Evolutionary conservation across 1,140 invertebrate genomes (phyloP), one percentile per base, ranked within the genome.

Genomic region (Lepidurus packardi): DNA sequence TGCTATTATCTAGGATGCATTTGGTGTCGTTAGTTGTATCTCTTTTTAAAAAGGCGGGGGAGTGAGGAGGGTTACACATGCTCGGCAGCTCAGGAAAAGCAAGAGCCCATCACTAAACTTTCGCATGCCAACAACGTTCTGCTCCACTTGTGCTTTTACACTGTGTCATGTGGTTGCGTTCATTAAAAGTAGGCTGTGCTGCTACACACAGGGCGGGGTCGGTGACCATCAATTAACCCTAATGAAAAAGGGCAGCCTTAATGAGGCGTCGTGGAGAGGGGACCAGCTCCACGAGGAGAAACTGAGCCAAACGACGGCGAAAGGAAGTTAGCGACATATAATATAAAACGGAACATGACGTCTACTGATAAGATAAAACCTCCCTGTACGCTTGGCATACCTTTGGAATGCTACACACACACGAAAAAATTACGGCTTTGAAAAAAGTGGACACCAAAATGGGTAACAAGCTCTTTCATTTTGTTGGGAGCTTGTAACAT

Each of bases 201-300:
- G 34, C 34, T 65, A 21, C 53, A 21, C 53, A 13, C 6, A 65
- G 53, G 53, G 53, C 53, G 53, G 53, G 53, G 53, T 65, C 21
- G 53, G 53, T 65, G 53, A 65, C 53, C 53, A 65, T 65, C 53
- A 65, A 65, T 65, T 65, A 65, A 65, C 53, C 53, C 53, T 65
- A 65, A 65, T 65, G 53, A 65, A 65, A 65, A 65, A 65, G 53
- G 53, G 53, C 53, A 65, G 53, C 53, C 53, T 65, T 65, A 65
- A 65, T 65, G 53, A 65, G 53, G 16, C 53, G 53, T 65, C 53
- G 53, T 65, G 53, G 16, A 65, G 53, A 65, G 21, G 53, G 53
- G n/a, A 34, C 34, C 34, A 34, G 34, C 34, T 34, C 34, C 34
- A 34, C 34, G 34, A 34, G 34, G 34, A 34, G 34, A 34, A 34